Conservation (phyloP, 35 echinoderm and acorn worm species). For the Nesometra sesokonis region DNA sequence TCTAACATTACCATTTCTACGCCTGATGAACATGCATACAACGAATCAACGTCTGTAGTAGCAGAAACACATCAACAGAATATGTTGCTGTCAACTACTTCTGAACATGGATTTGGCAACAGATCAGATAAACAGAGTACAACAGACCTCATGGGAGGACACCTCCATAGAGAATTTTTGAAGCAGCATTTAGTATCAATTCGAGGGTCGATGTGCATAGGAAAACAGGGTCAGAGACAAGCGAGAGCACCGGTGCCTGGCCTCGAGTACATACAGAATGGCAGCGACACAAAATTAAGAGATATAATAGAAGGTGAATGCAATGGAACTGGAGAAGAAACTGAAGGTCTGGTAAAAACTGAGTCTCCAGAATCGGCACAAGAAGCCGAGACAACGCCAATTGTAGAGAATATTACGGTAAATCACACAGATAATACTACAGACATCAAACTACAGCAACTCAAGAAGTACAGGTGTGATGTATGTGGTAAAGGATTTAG, state of each 20-base stretch:
- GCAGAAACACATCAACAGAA: too few relatives aligned
- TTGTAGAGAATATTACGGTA: background rate
- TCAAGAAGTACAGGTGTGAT: constrained; percentile 87
- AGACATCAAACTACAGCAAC: constrained; percentile 49
- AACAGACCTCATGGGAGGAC: background rate
- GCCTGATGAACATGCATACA: too few relatives aligned
- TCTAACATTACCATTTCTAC: too few relatives aligned
- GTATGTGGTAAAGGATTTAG: constrained; percentile 94
- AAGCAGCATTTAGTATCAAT: background rate
- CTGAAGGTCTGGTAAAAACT: background rate
- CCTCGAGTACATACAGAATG: constrained; percentile 10
- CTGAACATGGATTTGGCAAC: too few relatives aligned
- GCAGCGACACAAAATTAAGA: constrained; percentile 1
- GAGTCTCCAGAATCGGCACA: background rate
- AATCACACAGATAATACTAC: background rate
- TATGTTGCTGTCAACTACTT: too few relatives aligned
- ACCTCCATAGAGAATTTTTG: background rate
- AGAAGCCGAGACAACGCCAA: background rate
- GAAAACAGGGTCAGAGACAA: background rate
- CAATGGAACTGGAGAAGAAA: background rate
- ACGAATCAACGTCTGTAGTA: too few relatives aligned
- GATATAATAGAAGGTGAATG: background rate
- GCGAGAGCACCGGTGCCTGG: background rate
- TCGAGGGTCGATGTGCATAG: background rate
- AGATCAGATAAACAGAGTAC: too few relatives aligned